Percentiles rank a stretch among this genome's conserved stretches.
These are phyloP conservation scores for Pimpla rufipes DNA, from an alignment of 2,888 invertebrate species.

Conservation along the genomic window DNA sequence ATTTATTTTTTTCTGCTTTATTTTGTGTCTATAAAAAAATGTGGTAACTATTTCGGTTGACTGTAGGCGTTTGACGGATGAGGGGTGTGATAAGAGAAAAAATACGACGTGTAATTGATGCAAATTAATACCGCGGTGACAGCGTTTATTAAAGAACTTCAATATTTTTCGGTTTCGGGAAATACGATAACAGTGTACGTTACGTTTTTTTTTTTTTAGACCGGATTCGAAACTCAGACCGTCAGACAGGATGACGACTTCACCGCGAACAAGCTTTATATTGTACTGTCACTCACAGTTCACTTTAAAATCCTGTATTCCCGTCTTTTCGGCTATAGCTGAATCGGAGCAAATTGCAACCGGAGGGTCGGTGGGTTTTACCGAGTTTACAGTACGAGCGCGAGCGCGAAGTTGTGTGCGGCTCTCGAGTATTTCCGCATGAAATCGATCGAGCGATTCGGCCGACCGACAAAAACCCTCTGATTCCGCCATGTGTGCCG, in stretches of 20 bases:
- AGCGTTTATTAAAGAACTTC: too few species aligned
- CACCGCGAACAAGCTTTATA: conserved; percentile 36
- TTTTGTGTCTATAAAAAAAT: too few species aligned
- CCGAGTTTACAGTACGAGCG: not conserved
- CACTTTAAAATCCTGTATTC: conserved; percentile 53
- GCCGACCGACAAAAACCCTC: conserved; percentile 15
- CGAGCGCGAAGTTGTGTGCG: conserved; percentile 5
- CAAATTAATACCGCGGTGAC: too few species aligned
- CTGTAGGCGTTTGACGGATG: too few species aligned
- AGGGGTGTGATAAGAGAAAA: too few species aligned
- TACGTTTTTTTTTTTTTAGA: conserved; percentile 37
- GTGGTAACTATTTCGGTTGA: too few species aligned
- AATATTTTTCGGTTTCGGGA: not conserved
- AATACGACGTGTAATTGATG: too few species aligned
- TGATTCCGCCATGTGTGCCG: not conserved
- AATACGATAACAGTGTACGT: not conserved
- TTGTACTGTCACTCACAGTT: conserved; percentile 54
- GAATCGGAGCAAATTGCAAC: conserved; percentile 78
- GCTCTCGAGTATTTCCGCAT: conserved; percentile 30
- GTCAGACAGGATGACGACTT: conserved; percentile 24
- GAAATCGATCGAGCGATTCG: conserved; percentile 44
- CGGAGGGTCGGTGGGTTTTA: conserved; percentile 65
- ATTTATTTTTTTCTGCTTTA: too few species aligned
- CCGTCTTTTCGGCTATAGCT: conserved; percentile 59
- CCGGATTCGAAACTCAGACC: not conserved